phyloP scores from a whole-genome alignment of 2,888 invertebrate species.

The Uropetala carovei region DNA sequence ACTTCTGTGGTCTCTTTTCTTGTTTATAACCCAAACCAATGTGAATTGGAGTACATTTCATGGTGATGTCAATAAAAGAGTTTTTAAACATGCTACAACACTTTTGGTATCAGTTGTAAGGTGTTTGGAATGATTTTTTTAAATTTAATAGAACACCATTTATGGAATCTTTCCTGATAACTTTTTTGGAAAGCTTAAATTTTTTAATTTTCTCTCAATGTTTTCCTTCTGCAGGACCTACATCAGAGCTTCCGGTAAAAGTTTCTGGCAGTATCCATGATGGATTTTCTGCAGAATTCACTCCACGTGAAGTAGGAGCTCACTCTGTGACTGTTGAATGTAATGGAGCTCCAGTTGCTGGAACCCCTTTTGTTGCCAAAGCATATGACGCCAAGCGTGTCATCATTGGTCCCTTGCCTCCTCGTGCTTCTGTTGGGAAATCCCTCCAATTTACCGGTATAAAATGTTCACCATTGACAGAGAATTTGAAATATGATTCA shows the following conservation, averaged over 20 bases:
- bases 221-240: constrained; percentile 80
- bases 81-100: no score
- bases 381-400: constrained; percentile 95
- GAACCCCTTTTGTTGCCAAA: constrained; percentile 93
- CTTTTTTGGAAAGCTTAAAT: background rate
- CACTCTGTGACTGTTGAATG: constrained; percentile 94
- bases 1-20: no score
- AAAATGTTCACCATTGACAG: constrained; percentile 40
- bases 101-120: no score
- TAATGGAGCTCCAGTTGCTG: constrained; percentile 91
- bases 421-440: constrained; percentile 88
- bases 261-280: constrained; percentile 92
- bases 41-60: no score
- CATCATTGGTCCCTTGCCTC: constrained; percentile 87
- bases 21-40: no score
- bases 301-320: constrained; percentile 94
- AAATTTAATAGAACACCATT: no score
- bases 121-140: no score
- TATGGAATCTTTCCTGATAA: constrained; percentile 2
- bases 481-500: background rate
- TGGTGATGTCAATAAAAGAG: no score
- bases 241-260: constrained; percentile 90
- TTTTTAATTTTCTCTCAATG: background rate
- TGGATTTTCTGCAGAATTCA: constrained; percentile 94
- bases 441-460: constrained; percentile 91